Percentiles rank a stretch among this genome's conserved stretches.
Conservation (phyloP, 2,113 vertebrate genomes). For the Ardeotis arabs region DNA sequence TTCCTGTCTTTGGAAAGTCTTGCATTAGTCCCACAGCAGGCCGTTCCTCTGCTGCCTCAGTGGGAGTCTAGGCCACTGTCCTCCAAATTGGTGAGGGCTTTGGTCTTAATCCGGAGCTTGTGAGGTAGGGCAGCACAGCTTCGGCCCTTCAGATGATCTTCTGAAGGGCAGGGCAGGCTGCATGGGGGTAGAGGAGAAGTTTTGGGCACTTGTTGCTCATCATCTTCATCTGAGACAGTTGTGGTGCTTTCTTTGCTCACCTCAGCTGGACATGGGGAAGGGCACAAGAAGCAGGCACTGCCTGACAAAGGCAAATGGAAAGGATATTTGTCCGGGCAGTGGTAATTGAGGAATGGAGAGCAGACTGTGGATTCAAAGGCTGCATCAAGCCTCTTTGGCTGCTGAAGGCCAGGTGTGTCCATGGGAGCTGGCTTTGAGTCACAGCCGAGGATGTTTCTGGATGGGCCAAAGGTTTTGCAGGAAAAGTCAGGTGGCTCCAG, state of each 20-base stretch:
- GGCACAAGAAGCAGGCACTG: slow-evolving; percentile 40
- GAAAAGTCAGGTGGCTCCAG: background rate
- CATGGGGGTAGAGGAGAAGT: background rate
- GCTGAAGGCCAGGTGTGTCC: background rate
- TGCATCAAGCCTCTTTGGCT: background rate
- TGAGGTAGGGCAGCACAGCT: slow-evolving; percentile 70
- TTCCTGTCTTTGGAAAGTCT: background rate
- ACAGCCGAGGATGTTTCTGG: background rate
- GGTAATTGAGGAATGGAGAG: slow-evolving; percentile 64
- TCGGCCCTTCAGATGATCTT: background rate
- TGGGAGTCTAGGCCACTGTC: background rate
- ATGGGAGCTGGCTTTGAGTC: background rate
- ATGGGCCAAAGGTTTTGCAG: background rate
- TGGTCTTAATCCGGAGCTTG: slow-evolving; percentile 81
- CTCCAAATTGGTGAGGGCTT: background rate
- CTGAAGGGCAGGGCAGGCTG: background rate
- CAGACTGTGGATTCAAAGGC: slow-evolving; percentile 61
- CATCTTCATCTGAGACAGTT: slow-evolving; percentile 64
- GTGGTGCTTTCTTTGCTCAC: background rate
- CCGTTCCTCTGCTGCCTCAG: background rate
- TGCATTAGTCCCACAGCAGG: background rate
- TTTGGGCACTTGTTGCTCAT: slow-evolving; percentile 72
- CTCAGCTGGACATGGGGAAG: background rate
- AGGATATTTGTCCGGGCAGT: slow-evolving; percentile 39
- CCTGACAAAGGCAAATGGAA: slow-evolving; percentile 41